Base-by-base conservation (phyloP, 2,888 invertebrate genomes). In the Drosophila pullipes region DNA sequence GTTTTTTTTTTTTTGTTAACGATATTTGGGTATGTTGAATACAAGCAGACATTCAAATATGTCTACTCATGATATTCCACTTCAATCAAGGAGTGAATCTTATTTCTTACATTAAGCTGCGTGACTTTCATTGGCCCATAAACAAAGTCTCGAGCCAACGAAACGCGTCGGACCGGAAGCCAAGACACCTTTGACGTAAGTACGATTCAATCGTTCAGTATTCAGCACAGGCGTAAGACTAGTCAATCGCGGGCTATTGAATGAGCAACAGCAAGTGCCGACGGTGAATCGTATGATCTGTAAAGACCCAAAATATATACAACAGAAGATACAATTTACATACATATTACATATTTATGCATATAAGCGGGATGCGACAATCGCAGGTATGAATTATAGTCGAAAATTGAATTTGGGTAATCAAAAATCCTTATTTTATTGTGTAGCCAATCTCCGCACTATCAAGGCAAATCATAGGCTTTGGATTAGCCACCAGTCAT, bases 151-250 rank as follows among this genome's bases (percentile, higher is more conserved):
- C 30, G n/a, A 39, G 57, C 25, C 31, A 33, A 53, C 35, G 35
- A 63, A 4, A 39, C 55, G 50, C 52, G 49, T 62, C 55, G 61
- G 68, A 66, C 76, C 81, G 81, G 81, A 76, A 66, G 39, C 65
- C 59, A 22, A 59, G 37, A 41, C 41, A 33, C 76, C 62, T 80
- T 78, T 80, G 68, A 76, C 76, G 81, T 71, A 80, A 80, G 71
- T 75, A 68, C 65, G 52, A 53, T 60, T 65, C 49, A 60, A 33
- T 63, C 33, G 69, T 62, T 76, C 25, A 18, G 41, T 57, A 78
- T 60, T 60, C 77, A 11, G 30, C 77, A 79, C 75, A 80, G 60
- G 37, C 65, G 28, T 28, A 44, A 25, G n/a, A 50, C 57, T 44
- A 39, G 49, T 64, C 55, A 53, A 25, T 52, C 50, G 30, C 54